Evolutionary conservation across 35 echinoderm and acorn worm species (phyloP), one percentile per base, ranked within the genome.

Genomic region (Amphiura filiformis): DNA sequence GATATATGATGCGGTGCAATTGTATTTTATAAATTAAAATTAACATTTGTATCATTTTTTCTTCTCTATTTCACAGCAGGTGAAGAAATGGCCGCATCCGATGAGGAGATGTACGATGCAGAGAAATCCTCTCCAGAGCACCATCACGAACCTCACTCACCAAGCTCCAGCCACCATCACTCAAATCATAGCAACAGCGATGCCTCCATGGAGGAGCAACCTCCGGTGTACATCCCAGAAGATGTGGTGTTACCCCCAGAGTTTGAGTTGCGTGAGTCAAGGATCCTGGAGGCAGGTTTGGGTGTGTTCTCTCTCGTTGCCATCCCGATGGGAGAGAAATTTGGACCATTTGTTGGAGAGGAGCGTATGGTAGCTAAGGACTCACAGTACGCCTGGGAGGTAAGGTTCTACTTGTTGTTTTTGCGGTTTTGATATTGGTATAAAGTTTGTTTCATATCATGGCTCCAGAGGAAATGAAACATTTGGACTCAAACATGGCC

Each of bases 141-240:
- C 11, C 61, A 52, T 70, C 15, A 11, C 61, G 26, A n/a, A n/a
- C n/a, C 61, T 23, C 61, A n/a, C 11, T 70, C 61, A 13, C 28
- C 61, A 15, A 23, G 28, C 28, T 30, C 28, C 26, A 23, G 26
- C 61, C 9, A 70, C 61, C 28, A 18, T n/a, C 61, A 52, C 7
- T n/a, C n/a, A 52, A 20, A 11, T 20, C 61, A 70, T n/a, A 70
- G 61, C n/a, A 70, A 70, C 28, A 30, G 26, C 26, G 61, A 70
- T n/a, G 26, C 61, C 2, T n/a, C 61, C 26, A 70, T 70, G 61
- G 61, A 70, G 28, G 61, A 30, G 26, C 78, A 30, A 37, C 77
- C 88, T 44, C 83, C 83, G 22, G 93, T 90, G 13, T 94, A 94
- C 88, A 90, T 94, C 34, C 93, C 93, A 49, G 93, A 94, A 35